Percentiles rank a stretch among this genome's conserved stretches.
Evolutionary conservation across 2,888 invertebrate genomes (phyloP).

Genomic region (Idaea straminata): DNA sequence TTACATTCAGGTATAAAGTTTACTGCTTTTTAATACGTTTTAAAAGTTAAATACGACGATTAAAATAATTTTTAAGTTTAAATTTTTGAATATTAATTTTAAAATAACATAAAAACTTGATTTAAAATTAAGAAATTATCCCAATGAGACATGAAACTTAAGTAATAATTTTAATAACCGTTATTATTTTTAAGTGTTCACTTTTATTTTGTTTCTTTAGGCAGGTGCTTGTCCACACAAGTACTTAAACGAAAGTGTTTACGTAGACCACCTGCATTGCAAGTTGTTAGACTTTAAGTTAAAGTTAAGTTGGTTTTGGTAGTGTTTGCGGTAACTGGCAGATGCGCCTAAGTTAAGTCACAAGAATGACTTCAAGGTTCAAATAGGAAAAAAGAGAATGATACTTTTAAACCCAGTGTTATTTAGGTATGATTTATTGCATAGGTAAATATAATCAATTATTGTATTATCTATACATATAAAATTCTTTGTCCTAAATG

Average conservation of each 20-base stretch:
- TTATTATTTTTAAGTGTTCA: neutral
- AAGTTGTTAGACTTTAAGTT: neutral
- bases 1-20: neutral
- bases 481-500: no score
- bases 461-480: no score
- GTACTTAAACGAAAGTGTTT: neutral
- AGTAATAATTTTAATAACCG: constrained; percentile 1
- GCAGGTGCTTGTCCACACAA: neutral
- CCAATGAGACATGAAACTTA: neutral
- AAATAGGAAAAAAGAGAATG: no score
- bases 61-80: constrained; percentile 3
- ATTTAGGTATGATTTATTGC: no score
- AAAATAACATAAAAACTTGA: neutral
- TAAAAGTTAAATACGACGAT: neutral
- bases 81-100: neutral
- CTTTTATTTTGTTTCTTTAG: neutral
- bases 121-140: constrained; percentile 1
- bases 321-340: no score
- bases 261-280: neutral
- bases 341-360: no score
- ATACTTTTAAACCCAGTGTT: no score
- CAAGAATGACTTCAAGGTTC: no score
- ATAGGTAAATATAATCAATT: no score
- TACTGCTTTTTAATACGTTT: neutral
- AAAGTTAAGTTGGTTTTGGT: no score